Conservation (phyloP, 2,113 vertebrate species). For the Steatornis caripensis region DNA sequence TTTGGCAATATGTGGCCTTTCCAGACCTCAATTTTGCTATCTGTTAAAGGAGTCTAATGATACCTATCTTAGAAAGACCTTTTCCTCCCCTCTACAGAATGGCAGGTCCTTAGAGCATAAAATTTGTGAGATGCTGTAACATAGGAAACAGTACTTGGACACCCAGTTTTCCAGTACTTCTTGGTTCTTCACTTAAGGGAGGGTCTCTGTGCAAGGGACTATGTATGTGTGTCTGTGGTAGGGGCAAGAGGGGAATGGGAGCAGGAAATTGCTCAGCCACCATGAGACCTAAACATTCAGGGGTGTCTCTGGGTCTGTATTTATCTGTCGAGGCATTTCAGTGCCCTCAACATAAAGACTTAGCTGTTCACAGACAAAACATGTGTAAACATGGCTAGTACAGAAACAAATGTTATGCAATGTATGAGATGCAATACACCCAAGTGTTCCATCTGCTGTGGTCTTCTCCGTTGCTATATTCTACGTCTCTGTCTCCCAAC, state of each 20-base stretch:
- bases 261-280: neutral
- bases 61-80: neutral
- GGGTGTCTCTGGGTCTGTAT: neutral
- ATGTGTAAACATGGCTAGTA: neutral
- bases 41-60: neutral
- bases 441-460: neutral
- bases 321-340: neutral
- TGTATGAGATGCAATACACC: neutral
- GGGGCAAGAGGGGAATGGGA: neutral
- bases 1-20: neutral
- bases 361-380: neutral
- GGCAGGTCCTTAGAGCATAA: neutral
- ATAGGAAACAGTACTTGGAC: neutral
- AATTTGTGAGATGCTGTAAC: neutral
- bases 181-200: neutral
- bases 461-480: neutral
- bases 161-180: neutral
- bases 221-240: too few species aligned
- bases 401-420: neutral
- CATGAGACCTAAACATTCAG: neutral
- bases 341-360: neutral
- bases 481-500: neutral
- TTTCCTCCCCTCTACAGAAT: neutral
- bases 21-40: neutral
- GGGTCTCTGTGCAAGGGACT: neutral